phyloP scores from a whole-genome alignment of 2,113 vertebrate species.

The Tychaedon coryphoeus region DNA sequence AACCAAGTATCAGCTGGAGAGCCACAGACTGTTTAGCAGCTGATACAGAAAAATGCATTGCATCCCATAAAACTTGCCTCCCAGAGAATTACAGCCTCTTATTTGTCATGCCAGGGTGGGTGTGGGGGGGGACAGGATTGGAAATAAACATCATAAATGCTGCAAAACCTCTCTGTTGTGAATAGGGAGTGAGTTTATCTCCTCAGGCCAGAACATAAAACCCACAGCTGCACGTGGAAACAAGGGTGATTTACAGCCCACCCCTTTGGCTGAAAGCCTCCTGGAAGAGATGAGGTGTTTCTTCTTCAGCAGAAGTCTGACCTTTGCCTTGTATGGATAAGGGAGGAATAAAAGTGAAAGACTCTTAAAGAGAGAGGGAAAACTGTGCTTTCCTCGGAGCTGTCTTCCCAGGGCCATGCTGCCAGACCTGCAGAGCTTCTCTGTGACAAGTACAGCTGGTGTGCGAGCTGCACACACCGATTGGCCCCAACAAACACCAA shows the following conservation, averaged over 20 bases:
- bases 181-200: conserved; percentile 42
- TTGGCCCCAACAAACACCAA: too few species aligned
- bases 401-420: not conserved
- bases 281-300: not conserved
- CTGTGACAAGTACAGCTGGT: too few species aligned
- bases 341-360: not conserved
- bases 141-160: not conserved
- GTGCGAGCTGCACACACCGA: too few species aligned
- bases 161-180: not conserved
- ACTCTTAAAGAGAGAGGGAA: not conserved
- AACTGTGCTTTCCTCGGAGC: conserved; percentile 7
- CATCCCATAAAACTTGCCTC: conserved; percentile 17
- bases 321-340: not conserved
- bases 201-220: conserved; percentile 11
- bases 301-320: not conserved
- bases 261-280: not conserved
- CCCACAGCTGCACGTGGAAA: not conserved
- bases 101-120: conserved; percentile 22
- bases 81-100: conserved; percentile 13
- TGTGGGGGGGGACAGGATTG: not conserved
- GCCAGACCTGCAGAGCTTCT: conserved; percentile 1
- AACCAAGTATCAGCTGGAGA: not conserved
- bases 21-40: conserved; percentile 5
- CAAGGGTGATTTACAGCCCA: conserved; percentile 17
- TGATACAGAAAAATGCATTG: conserved; percentile 17